phyloP scores from a whole-genome alignment of 2,888 invertebrate species.

The Opisthograptis luteolata region DNA sequence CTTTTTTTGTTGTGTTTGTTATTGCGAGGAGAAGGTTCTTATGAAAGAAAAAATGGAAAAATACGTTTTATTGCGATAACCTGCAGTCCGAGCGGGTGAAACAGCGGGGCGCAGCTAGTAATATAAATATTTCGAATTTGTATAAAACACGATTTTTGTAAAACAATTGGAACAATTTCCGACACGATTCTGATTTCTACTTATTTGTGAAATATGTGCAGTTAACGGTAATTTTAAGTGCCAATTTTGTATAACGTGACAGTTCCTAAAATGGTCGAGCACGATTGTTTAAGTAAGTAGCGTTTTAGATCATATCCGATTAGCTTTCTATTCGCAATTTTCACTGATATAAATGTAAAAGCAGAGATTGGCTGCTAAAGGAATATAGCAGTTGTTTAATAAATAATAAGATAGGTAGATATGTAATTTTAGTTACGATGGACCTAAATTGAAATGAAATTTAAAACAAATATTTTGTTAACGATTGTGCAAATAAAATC shows the following conservation, averaged over 20 bases:
- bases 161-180: constrained; percentile 22
- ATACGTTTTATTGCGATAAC: no score
- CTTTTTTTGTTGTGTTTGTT: no score
- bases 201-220: constrained; percentile 36
- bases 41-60: no score
- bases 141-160: constrained; percentile 5
- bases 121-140: constrained; percentile 15
- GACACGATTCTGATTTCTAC: constrained; percentile 36
- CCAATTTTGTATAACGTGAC: constrained; percentile 40
- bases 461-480: no score
- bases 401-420: no score
- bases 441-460: no score
- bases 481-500: no score
- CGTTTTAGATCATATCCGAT: constrained; percentile 33
- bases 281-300: constrained; percentile 39
- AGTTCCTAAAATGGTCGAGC: constrained; percentile 38
- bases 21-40: no score
- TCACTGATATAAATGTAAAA: constrained; percentile 16
- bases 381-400: constrained; percentile 1
- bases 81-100: no score
- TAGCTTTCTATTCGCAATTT: constrained; percentile 35
- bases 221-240: constrained; percentile 37
- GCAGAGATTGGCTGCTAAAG: constrained; percentile 8
- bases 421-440: no score
- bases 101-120: no score